A percentile compares a stretch with the other conserved stretches of the same genome.
These are phyloP conservation scores for Chalcosyrphus nemorum DNA, from an alignment of 2,888 invertebrate species.

Conservation along the genomic window DNA sequence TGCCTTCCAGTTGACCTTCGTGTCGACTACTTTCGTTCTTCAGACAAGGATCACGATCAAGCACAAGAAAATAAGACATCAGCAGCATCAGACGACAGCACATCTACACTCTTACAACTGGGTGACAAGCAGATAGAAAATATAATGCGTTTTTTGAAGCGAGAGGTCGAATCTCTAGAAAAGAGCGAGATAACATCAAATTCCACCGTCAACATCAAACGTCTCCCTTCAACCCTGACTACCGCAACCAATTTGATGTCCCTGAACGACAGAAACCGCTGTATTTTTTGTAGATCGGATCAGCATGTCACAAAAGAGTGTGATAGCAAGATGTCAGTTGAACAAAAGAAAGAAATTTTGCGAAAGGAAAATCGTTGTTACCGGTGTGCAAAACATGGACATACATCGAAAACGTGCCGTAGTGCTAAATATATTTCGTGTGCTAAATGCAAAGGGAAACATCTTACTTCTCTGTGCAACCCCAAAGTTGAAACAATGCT, in stretches of 20 bases:
- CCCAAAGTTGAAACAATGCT: no score
- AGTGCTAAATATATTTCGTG: background rate
- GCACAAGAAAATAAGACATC: background rate
- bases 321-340: background rate
- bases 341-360: background rate
- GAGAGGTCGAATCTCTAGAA: background rate
- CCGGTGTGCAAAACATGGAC: background rate
- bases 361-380: background rate
- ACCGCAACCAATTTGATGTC: background rate
- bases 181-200: background rate
- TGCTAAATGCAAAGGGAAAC: no score
- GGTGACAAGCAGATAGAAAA: background rate
- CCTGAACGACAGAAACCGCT: no score
- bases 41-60: background rate
- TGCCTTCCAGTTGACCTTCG: background rate
- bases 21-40: conserved; percentile 7
- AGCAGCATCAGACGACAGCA: background rate
- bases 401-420: background rate
- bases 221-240: background rate
- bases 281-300: background rate
- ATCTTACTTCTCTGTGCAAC: no score
- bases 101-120: background rate
- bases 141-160: conserved; percentile 16
- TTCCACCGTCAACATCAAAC: background rate
- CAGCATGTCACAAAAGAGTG: background rate